Base-by-base conservation (phyloP, 2,888 invertebrate genomes). In the Leucophenga maculata region DNA sequence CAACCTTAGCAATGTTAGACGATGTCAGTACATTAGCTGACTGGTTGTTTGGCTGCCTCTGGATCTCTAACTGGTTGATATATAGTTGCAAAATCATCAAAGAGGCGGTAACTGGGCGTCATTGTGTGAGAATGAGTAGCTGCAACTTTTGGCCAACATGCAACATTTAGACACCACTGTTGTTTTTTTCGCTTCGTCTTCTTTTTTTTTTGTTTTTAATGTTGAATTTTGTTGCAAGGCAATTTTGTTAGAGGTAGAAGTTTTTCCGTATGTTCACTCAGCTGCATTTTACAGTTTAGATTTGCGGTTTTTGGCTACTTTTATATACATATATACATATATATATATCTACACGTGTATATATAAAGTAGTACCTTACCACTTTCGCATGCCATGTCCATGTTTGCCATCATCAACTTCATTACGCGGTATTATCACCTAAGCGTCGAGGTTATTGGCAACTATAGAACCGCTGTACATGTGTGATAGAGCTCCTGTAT, bases 391-490 rank as follows among this genome's bases (percentile, higher is more conserved):
- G 20, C 67, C 55, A 32, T 18, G 22, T 18, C 1, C 62, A 46
- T 68, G 73, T 70, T 78, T 78, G 70, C 80, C 78, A 82, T 82
- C 82, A 81, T 80, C 82, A 79, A 82, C 78, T 76, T 81, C 82
- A 81, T 82, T 82, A 80, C 82, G 80, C 77, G 82, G 82, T 77
- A 80, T 80, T 80, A 80, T 77, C 74, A 75, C 76, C 76, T 72
- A 59, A 67, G 65, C 74, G 46, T 55, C 50, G 54, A 64, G 46
- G 46, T 64, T 64, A 64, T 64, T 64, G 62, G 22, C 48, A 64
- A 22, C 18, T 3, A 46, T 22, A 64, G 44, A 64, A 67, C 26
- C 22, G 0, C 20, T 60, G 32, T 14, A 32, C 39, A 14, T 54
- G 8, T 55, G 55, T 55, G 55, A 11, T 3, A 18, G 22, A 18